Conservation (phyloP, 2,113 vertebrate species). For the Hydropotes inermis region DNA sequence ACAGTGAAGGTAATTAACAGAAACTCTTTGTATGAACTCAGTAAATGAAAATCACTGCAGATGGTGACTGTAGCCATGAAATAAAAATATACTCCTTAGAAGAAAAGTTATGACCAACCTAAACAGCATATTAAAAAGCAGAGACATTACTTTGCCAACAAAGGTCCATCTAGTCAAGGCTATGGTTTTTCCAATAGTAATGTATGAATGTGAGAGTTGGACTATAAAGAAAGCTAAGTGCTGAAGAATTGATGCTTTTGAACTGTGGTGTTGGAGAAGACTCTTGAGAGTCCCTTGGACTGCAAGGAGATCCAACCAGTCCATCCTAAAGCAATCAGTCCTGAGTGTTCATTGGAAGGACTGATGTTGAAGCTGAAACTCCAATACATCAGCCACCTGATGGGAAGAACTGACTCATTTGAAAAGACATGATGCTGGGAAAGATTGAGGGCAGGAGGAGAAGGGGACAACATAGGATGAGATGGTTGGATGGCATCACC, state of each 20-base stretch:
- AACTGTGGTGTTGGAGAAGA: not conserved
- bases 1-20: not conserved
- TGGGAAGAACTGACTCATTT: not conserved
- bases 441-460: not conserved
- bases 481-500: not conserved
- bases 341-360: not conserved
- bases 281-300: not conserved
- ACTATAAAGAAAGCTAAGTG: not conserved
- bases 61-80: not conserved
- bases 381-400: not conserved
- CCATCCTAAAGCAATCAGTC: not conserved
- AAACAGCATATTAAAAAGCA: not conserved
- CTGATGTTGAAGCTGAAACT: not conserved
- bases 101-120: not conserved
- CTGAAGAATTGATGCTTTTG: not conserved
- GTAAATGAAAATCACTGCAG: not conserved
- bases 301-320: not conserved
- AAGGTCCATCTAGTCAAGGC: not conserved
- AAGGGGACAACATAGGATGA: not conserved
- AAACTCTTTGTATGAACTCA: not conserved
- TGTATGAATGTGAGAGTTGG: not conserved
- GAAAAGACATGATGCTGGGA: not conserved
- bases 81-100: not conserved
- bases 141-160: not conserved
- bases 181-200: not conserved